Evolutionary conservation across 1,140 invertebrate genomes (phyloP), one percentile per base, ranked within the genome.

Genomic region (Drosophila equinoxialis): DNA sequence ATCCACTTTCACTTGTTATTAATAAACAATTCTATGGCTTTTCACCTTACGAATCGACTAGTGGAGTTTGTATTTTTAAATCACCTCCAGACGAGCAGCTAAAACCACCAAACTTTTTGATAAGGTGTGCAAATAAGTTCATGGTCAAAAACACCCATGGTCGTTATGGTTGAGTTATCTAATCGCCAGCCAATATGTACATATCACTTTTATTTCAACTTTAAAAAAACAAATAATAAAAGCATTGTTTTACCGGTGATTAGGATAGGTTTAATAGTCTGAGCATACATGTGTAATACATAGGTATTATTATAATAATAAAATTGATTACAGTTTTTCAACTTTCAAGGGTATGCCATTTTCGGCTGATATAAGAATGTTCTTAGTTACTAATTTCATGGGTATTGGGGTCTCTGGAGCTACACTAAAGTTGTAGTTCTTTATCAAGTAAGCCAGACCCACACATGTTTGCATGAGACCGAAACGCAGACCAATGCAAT

Each of bases 391-490:
- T 6, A 71, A 23, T 41, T 71, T 75, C 3, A 87, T 66, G 20
- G 80, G 84, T 20, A 81, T 71, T 61, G 68, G 42, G 0, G 84
- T 87, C 20, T 78, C 30, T 0, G 71, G 64, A 1, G 74, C 57
- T 1, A 75, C 64, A 39, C 41, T 67, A n/a, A 92, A 81, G 57
- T 84, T 91, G n/a, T 63, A 86, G 2, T 73, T 72, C 3, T 58
- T 71, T 20, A 94, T 71, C 35, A 93, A 66, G n/a, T 84, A 72
- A 6, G 91, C 86, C 17, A 94, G 26, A 57, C 94, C 93, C 14
- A 95, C 83, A 84, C 95, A 95, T 5, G 93, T 93, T 82, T 95
- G 94, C 84, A 95, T 91, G 6, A 94, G 81, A 5, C 94, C 95
- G 74, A 96, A 95, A 45, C 95, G 91, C 74, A 94, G 91, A n/a